These are phyloP conservation scores for Laticauda laticaudata DNA, from an alignment of 2,113 vertebrate genomes.

Conservation along the genomic window DNA sequence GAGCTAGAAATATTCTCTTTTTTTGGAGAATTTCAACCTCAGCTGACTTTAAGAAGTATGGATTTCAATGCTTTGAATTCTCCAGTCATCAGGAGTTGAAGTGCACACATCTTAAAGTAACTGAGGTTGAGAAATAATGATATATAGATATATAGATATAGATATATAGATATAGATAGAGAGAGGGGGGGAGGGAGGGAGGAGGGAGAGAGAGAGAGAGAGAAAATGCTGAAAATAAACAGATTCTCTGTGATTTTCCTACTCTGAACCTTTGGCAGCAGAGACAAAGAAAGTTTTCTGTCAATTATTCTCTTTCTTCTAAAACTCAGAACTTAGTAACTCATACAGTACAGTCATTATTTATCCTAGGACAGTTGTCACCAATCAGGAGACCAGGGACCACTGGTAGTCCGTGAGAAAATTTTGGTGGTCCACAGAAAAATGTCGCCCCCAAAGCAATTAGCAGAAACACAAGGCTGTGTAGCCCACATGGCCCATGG, in stretches of 20 bases:
- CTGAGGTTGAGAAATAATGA: neutral
- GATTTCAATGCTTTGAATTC: neutral
- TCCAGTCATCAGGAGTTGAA: neutral
- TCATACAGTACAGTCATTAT: neutral
- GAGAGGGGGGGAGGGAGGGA: fast-evolving
- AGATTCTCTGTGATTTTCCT: neutral
- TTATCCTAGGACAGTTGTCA: neutral
- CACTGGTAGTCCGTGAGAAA: too few species aligned
- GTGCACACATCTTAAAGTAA: neutral
- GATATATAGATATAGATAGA: too few species aligned
- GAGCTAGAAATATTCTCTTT: neutral
- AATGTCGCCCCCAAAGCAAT: too few species aligned
- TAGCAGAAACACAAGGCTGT: too few species aligned
- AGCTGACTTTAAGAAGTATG: neutral
- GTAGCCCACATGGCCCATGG: too few species aligned
- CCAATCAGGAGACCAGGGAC: too few species aligned
- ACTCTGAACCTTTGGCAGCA: neutral
- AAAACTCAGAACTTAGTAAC: neutral
- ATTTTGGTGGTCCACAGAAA: too few species aligned
- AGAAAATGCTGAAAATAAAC: neutral
- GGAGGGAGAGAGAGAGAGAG: too few species aligned
- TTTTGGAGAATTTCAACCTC: neutral
- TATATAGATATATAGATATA: too few species aligned
- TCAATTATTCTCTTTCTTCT: neutral
- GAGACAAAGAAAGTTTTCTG: neutral